phyloP scores from a whole-genome alignment of 2,797 vertebrate genomes.

The Apogon talboti region DNA sequence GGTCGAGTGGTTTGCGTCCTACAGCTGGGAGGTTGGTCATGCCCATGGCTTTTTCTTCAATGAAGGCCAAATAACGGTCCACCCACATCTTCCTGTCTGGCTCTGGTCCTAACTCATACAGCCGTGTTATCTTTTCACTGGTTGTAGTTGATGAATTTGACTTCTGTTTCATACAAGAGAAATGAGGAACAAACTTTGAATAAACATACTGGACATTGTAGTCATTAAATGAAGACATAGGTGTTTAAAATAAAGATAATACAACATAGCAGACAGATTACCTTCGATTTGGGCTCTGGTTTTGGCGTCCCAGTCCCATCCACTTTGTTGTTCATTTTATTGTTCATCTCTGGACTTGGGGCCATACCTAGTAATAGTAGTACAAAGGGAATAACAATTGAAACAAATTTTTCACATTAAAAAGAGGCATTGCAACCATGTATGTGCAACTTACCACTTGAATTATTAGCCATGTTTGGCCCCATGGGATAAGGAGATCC shows the following conservation, averaged over 20 bases:
- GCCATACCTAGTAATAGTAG: slow-evolving; percentile 87
- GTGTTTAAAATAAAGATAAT: too few species aligned
- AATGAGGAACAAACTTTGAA: too few species aligned
- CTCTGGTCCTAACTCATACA: slow-evolving; percentile 96
- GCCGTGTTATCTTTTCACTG: slow-evolving; percentile 97
- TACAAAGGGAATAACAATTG: too few species aligned
- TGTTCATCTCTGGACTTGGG: slow-evolving; percentile 94
- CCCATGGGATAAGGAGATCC: slow-evolving; percentile 92
- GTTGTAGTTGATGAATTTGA: slow-evolving; percentile 98
- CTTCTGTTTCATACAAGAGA: slow-evolving; percentile 82
- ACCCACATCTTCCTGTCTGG: slow-evolving; percentile 99
- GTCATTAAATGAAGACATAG: too few species aligned
- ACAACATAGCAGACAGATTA: slow-evolving; percentile 16
- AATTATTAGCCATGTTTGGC: slow-evolving; percentile 93
- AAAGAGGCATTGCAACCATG: neutral
- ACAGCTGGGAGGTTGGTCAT: slow-evolving; percentile 98
- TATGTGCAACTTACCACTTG: slow-evolving; percentile 84
- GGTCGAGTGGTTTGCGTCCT: slow-evolving; percentile 96
- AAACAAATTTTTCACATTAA: too few species aligned
- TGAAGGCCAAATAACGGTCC: slow-evolving; percentile 94
- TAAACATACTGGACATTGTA: too few species aligned
- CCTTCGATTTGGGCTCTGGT: slow-evolving; percentile 86
- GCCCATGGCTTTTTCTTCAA: slow-evolving; percentile 97
- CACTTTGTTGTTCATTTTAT: slow-evolving; percentile 97
- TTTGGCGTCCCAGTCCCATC: slow-evolving; percentile 90